Evolutionary conservation across 2,113 vertebrate genomes (phyloP).

Genomic region (Stomatorhinus ivindoensis): DNA sequence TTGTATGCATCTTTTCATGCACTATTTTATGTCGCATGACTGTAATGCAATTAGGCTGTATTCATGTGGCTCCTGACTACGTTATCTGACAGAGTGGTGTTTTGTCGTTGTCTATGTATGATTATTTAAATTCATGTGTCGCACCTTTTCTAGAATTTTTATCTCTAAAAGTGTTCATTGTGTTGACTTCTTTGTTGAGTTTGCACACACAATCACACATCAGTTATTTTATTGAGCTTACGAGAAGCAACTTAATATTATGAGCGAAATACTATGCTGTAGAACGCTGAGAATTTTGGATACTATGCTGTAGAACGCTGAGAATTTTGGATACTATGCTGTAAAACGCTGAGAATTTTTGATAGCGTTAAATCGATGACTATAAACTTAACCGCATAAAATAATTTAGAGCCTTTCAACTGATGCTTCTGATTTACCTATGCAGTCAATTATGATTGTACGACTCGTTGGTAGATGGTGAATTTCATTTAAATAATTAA

Average conservation of each 20-base stretch:
- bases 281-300: not conserved
- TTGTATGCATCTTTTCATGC: not conserved
- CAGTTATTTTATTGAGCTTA: not conserved
- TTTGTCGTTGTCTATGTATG: not conserved
- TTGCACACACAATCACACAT: not conserved
- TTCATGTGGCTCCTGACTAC: not conserved
- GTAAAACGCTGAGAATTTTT: not conserved
- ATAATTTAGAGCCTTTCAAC: not conserved
- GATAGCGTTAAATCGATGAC: not conserved
- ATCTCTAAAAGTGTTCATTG: not conserved
- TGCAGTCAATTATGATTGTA: not conserved
- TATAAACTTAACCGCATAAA: not conserved
- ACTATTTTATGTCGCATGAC: not conserved
- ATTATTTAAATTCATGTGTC: not conserved
- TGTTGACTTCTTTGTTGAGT: not conserved
- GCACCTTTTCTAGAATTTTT: not conserved
- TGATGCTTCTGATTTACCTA: not conserved
- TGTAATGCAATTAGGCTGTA: not conserved
- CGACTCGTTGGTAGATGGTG: not conserved
- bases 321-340: not conserved
- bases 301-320: not conserved
- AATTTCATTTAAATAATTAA: not conserved
- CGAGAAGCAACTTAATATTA: not conserved
- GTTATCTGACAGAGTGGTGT: not conserved
- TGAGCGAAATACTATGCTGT: not conserved